Base-by-base conservation (phyloP, 2,797 vertebrate species). In the Premnoplex brunnescens region DNA sequence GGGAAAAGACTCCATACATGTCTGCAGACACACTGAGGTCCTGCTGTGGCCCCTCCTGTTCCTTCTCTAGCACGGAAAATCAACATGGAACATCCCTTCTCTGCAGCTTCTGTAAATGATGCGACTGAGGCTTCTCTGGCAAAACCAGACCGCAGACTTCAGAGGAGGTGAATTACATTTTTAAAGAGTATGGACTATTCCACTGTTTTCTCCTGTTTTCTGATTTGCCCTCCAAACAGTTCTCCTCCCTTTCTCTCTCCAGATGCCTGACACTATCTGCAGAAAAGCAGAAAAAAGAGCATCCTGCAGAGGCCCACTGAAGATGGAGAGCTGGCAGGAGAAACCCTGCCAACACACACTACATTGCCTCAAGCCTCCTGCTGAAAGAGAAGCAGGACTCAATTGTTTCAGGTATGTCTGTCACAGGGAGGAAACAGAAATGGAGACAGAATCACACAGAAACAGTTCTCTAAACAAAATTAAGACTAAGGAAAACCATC, bases 1-100 rank as follows among this genome's bases (percentile, higher is more conserved):
- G 1, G 15, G 67, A 69, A 27, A 36, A 62, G 1, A 3, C 6
- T 39, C 23, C 20, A 49, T 6, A 41, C 1, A 0, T 9, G 32
- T 21, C 12, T 36, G 7, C n/a, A 20, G 66, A 52, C n/a, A n/a
- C 0, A 7, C 14, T 16, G 14, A 62, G 13, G 13, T 30, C 21
- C 46, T 14, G 12, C 46, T 36, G 3, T 1, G 7, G 54, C 60
- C 63, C n/a, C 59, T 48, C 34, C 2, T 1, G 20, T 19, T 44
- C 12, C n/a, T 66, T 66, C 51, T 73, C 66, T 9, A 2, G 3
- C 75, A 43, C 1, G 14, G 52, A 66, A 66, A 88, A 19, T 5
- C 66, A 59, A 17, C 17, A 34, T 1, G 16, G 43, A 64, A 48
- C 2, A 2, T 8, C 13, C 26, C 44, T 34, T 63, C 41, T 51